Conservation (phyloP, 2,888 invertebrate genomes). For the Drepana falcataria region DNA sequence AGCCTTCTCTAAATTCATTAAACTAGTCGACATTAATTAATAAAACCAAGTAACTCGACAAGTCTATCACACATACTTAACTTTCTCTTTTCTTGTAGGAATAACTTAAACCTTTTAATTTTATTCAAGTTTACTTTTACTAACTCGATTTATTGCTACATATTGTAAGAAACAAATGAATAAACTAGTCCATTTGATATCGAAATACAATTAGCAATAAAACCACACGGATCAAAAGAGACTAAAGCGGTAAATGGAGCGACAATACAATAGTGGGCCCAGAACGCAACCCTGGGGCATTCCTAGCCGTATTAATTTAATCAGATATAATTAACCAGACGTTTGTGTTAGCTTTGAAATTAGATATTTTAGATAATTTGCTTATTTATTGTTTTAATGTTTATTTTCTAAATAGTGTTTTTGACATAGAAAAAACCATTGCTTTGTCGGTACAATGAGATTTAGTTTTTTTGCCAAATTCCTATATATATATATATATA, state of each 20-base stretch:
- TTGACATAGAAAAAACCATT: too few species aligned
- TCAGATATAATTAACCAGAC: slow-evolving; percentile 28
- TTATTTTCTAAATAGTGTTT: not conserved
- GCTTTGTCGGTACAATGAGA: too few species aligned
- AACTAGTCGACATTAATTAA: not conserved
- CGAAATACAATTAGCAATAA: slow-evolving; percentile 22
- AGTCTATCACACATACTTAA: not conserved
- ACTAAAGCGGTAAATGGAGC: slow-evolving; percentile 21
- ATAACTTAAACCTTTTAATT: not conserved
- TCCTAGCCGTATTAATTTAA: slow-evolving; percentile 29
- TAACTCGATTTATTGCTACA: not conserved
- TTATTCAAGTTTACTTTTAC: not conserved
- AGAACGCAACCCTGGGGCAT: slow-evolving; percentile 15
- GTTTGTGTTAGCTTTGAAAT: not conserved
- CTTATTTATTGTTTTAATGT: not conserved
- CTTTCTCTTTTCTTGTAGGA: not conserved
- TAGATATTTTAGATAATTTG: not conserved
- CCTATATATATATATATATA: too few species aligned
- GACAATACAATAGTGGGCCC: slow-evolving; percentile 28
- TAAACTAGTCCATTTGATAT: slow-evolving; percentile 21
- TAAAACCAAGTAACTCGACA: not conserved
- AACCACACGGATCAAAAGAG: slow-evolving; percentile 24
- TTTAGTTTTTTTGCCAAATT: too few species aligned
- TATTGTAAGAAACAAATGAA: slow-evolving; percentile 15
- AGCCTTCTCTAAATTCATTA: not conserved